A percentile compares a stretch with the other conserved stretches of the same genome.
Conservation (phyloP, 2,113 vertebrate species). For the Etia nguti region DNA sequence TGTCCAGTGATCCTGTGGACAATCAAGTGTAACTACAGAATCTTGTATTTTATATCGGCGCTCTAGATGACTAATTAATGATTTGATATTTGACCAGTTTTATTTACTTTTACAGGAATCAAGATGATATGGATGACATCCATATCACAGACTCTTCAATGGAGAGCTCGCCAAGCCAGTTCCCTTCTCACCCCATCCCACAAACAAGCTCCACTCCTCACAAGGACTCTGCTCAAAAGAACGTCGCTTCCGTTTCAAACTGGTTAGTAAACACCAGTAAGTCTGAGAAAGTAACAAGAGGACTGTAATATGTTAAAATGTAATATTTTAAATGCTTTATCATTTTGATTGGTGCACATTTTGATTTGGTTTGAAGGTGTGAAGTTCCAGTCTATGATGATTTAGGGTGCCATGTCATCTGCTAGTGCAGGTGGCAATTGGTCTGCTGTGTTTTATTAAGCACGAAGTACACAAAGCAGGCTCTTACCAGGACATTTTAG, state of each 20-base stretch:
- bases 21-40: neutral
- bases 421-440: neutral
- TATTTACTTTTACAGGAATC: neutral
- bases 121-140: too few species aligned
- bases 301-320: neutral
- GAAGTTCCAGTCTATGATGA: neutral
- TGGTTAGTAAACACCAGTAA: slow-evolving; percentile 22
- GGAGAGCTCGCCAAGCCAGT: neutral
- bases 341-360: neutral
- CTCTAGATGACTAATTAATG: neutral
- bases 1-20: neutral
- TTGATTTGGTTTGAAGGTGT: neutral
- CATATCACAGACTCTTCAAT: neutral
- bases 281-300: neutral
- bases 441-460: neutral
- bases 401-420: neutral
- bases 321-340: neutral
- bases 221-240: neutral
- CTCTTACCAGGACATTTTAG: neutral
- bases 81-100: neutral
- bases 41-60: neutral
- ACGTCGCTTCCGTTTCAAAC: neutral
- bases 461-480: neutral
- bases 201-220: slow-evolving; percentile 44
- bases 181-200: neutral